Evolutionary conservation across 2,113 vertebrate genomes (phyloP), one percentile per base, ranked within the genome.

Genomic region (Hystrix cristata): DNA sequence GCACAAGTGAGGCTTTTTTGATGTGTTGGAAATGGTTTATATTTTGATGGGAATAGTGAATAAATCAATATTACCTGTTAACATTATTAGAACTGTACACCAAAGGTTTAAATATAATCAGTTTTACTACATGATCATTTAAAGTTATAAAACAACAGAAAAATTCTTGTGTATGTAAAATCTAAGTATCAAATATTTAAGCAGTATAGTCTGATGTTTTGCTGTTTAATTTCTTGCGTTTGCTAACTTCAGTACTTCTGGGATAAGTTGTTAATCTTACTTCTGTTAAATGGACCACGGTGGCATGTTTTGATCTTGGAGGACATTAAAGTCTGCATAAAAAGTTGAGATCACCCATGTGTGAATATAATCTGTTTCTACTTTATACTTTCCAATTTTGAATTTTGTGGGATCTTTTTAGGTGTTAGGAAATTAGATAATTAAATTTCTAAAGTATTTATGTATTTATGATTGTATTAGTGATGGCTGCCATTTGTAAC

Each of bases 101-200:
- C 29, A 85, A 85, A 85, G 18, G 14, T 79, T 16, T 43, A 82
- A 78, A 48, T 51, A 78, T 29, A 78, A 46, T 62, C n/a, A 46
- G 3, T 84, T 89, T 88, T 69, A 57, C 5, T 90, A 23, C 15
- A 48, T 72, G 13, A 59, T 46, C 46, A 86, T 91, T 93, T 62
- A 78, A 85, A 93, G 46, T 64, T 72, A 80, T 34, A 72, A 83
- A 62, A 59, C 5, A 82, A n/a, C 48, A 80, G 31, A 94, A 86
- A 82, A 74, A 27, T 76, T 1, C 38, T 78, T 53, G 4, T 1
- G 1, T 64, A 12, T 59, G 0, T 62, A 86, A 76, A 87, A 31
- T 11, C 27, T 60, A 43, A 38, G 8, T 64, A 53, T 72, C 27
- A 90, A n/a, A 57, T 93, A 31, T 71, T 93, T 91, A 9, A 57